Base-by-base conservation (phyloP, 2,113 vertebrate genomes). In the Perca schrenkii region DNA sequence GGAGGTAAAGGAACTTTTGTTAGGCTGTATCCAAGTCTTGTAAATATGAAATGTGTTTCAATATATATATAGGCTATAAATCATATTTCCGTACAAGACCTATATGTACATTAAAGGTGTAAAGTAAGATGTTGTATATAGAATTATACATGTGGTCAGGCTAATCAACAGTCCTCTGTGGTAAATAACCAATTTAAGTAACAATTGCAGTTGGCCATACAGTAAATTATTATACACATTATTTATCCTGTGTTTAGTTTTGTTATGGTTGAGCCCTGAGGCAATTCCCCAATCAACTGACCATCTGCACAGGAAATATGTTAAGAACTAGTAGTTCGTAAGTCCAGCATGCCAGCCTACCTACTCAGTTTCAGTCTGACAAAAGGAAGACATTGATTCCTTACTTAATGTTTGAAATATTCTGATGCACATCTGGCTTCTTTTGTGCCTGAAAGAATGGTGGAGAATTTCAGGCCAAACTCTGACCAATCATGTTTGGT, bases 41-140 rank as follows among this genome's bases (percentile, higher is more conserved):
- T 50, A 56, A 65, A 3, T 73, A 72, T 71, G 4, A 70, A 82
- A 77, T 89, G 50, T 76, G n/a, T 73, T 63, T 43, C 53, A 83
- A 22, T 75, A 75, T 63, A 72, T 79, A 72, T 79, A 52, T 47
- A 74, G 56, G 62, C 77, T 67, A 43, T 74, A 82, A 79, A 76
- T 80, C 84, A 69, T 89, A 86, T 80, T 88, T 88, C 80, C 34
- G 10, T 73, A 84, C 66, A 77, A 52, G 78, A 54, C 8, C 13
- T 72, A 58, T 31, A 68, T 64, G 54, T 68, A 72, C 47, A 40
- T 67, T 81, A 34, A 43, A 78, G 11, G 14, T 67, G n/a, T 82
- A 62, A 77, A 31, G 65, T 68, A 80, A 85, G 40, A 78, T 77
- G 40, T 36, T 72, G 31, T 78, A 31, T 57, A 78, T 78, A 81